Evolutionary conservation across 1,140 invertebrate species (phyloP).

Genomic region (Drosophila tani): DNA sequence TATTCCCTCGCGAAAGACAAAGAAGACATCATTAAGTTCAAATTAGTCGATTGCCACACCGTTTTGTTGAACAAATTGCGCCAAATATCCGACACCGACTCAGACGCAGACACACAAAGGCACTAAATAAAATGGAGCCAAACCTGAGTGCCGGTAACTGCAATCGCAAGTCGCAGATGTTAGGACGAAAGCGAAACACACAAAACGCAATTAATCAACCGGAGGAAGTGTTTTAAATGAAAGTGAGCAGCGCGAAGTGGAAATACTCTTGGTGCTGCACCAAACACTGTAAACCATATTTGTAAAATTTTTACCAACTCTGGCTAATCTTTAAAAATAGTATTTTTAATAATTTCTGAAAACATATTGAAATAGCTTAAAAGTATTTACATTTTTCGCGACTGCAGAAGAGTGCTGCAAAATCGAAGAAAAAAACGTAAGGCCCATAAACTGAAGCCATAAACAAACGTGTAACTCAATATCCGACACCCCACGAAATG

Average conservation of each 20-base stretch:
- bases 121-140: constrained; percentile 23
- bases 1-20: constrained; percentile 73
- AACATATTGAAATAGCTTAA: not conserved
- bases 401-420: not conserved
- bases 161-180: constrained; percentile 37
- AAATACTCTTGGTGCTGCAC: constrained; percentile 19
- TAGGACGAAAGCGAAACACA: constrained; percentile 38
- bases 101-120: constrained; percentile 2
- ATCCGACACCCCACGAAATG: not conserved
- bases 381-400: not conserved
- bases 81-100: constrained; percentile 36
- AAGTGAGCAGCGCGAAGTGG: constrained; percentile 13
- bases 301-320: too few relatives aligned
- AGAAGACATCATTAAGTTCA: constrained; percentile 79
- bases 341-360: too few relatives aligned
- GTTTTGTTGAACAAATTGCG: constrained; percentile 73
- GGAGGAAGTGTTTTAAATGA: constrained; percentile 29
- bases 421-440: constrained; percentile 1
- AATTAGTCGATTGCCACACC: constrained; percentile 74
- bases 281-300: too few relatives aligned
- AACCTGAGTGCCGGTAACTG: constrained; percentile 32
- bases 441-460: not conserved
- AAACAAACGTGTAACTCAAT: not conserved
- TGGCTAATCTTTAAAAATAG: too few relatives aligned
- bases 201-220: constrained; percentile 58